Percentiles rank a stretch among this genome's conserved stretches.
Conservation (phyloP, 1,140 invertebrate species). For the Cryptotermes secundus region DNA sequence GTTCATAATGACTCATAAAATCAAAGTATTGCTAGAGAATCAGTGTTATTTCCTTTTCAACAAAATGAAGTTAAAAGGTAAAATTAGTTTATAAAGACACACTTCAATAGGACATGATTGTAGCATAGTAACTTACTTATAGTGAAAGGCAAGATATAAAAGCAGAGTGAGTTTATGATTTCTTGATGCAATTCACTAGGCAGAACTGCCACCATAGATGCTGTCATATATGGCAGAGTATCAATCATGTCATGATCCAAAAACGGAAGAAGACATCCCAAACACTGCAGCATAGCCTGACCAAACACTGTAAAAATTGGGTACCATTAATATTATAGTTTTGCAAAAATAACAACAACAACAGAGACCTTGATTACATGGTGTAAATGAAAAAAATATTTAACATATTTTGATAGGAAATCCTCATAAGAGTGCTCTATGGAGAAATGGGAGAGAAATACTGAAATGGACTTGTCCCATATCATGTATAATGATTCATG, state of each 20-base stretch:
- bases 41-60: neutral
- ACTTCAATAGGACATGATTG: neutral
- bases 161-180: slow-evolving; percentile 92
- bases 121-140: slow-evolving; percentile 70
- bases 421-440: too few relatives aligned
- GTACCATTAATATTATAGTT: too few relatives aligned
- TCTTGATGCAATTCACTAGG: slow-evolving; percentile 90
- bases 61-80: neutral
- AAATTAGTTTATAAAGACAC: slow-evolving; percentile 15
- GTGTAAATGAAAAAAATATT: too few relatives aligned
- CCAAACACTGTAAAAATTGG: slow-evolving; percentile 74
- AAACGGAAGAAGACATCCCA: slow-evolving; percentile 92
- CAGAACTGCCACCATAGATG: slow-evolving; percentile 89
- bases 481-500: too few relatives aligned
- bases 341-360: too few relatives aligned
- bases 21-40: neutral
- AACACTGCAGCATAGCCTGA: slow-evolving; percentile 82
- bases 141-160: slow-evolving; percentile 94
- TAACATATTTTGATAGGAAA: too few relatives aligned
- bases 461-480: too few relatives aligned
- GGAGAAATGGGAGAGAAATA: too few relatives aligned
- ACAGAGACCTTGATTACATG: too few relatives aligned
- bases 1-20: too few relatives aligned
- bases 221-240: slow-evolving; percentile 90
- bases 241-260: slow-evolving; percentile 95